Evolutionary conservation across 1,140 invertebrate species (phyloP).

Genomic region (Drosophila repleta): DNA sequence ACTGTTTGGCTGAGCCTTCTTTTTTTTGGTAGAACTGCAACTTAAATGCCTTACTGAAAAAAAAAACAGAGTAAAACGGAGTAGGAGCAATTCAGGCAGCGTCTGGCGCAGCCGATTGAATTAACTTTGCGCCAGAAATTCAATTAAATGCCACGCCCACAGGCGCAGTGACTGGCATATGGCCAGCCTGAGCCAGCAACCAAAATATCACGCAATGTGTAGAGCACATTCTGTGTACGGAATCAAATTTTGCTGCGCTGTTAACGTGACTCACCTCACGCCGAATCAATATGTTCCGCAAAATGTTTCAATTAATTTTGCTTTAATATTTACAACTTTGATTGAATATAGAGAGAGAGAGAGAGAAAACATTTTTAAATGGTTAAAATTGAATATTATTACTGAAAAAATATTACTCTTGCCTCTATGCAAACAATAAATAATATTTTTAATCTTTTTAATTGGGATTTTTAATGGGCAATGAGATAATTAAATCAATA

Average conservation of each 20-base stretch:
- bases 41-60: conserved; percentile 4
- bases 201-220: neutral
- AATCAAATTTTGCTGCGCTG: neutral
- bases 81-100: neutral
- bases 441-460: no score
- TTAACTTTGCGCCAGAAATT: conserved; percentile 27
- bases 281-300: neutral
- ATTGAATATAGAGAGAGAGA: no score
- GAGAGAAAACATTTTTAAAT: no score
- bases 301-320: neutral
- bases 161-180: neutral
- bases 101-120: conserved; percentile 20
- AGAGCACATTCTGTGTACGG: neutral
- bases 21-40: conserved; percentile 7
- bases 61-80: neutral
- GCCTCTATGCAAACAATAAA: no score
- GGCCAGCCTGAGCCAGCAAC: neutral
- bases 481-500: no score
- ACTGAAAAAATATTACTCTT: no score
- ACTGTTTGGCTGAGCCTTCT: no score
- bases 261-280: conserved; percentile 1
- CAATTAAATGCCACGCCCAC: conserved; percentile 26
- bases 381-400: no score
- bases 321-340: no score
- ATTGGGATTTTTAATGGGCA: no score